Base-by-base conservation (phyloP, 2,113 vertebrate genomes). In the Circaetus cinerascens region DNA sequence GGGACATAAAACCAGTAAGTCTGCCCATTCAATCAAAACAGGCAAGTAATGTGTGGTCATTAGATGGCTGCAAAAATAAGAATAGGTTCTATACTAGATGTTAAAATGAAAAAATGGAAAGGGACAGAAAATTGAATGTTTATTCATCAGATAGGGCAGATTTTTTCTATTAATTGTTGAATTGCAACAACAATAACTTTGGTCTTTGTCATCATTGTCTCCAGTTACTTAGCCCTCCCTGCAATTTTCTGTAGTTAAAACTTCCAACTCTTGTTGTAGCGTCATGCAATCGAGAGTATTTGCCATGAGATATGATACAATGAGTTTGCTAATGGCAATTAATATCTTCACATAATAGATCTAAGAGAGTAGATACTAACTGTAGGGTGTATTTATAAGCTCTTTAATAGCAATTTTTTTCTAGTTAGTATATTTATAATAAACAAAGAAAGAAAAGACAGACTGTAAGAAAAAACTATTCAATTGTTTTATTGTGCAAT, bases 1-100 rank as follows among this genome's bases (percentile, higher is more conserved):
- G 99, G 32, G 99, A 99, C 97, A 99, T 99, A 97, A 99, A 99
- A 98, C 99, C 99, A 55, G 99, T 99, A 97, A 98, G 99, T 82
- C 46, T 78, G 7, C 48, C 67, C 53, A 36, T 94, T 80, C 50
- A 76, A 68, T 73, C 56, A 64, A 55, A 95, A 32, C 36, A 91
- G 22, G 34, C 41, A 95, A 85, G 56, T 64, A 48, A 45, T 66
- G 57, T 55, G 40, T 62, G 56, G 46, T 22, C 84, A 15, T 86
- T 62, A 88, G 34, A 34, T 77, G 51, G 22, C 51, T 74, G 32
- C 15, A 8, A 77, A 57, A 74, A 20, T 88, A 67, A 59, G 76
- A 84, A 13, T 14, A 80, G 26, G 3, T 62, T 87, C 22, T 69
- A 8, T 90, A 73, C 62, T 88, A 48, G 46, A n/a, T 51, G 38